These are phyloP conservation scores for Pseudomugil gertrudae DNA, from an alignment of 2,797 vertebrate species.

Conservation along the genomic window DNA sequence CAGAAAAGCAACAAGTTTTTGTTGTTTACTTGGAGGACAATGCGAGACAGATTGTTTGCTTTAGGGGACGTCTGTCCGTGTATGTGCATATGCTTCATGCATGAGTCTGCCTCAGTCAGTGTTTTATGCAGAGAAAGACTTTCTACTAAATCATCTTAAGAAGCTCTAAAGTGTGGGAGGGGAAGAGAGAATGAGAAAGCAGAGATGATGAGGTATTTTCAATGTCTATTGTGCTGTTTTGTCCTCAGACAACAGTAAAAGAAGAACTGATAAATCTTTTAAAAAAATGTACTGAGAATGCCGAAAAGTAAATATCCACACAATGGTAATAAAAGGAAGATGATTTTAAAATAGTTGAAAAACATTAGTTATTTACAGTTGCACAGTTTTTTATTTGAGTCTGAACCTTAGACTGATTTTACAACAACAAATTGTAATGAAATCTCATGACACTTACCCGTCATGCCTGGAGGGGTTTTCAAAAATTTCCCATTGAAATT, in stretches of 20 bases:
- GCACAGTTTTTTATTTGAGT: neutral
- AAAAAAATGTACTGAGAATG: neutral
- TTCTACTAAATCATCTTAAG: conserved; percentile 50
- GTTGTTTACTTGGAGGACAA: conserved; percentile 30
- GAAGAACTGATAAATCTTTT: conserved; percentile 1
- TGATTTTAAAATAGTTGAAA: neutral
- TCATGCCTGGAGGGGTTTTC: conserved; percentile 97
- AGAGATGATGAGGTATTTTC: conserved; percentile 36
- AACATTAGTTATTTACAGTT: neutral
- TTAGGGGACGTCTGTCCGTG: conserved; percentile 40
- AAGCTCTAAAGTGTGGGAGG: conserved; percentile 25
- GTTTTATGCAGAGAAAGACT: conserved; percentile 32
- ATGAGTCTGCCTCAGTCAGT: conserved; percentile 30
- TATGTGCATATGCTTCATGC: conserved; percentile 31
- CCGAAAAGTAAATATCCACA: neutral
- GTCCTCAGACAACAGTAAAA: conserved; percentile 22
- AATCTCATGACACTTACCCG: conserved; percentile 83
- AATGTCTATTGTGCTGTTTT: conserved; percentile 6
- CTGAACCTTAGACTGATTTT: neutral
- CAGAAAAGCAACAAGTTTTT: conserved; percentile 28
- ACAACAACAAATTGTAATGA: neutral
- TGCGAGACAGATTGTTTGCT: conserved; percentile 51
- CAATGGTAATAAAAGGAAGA: neutral
- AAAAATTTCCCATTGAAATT: conserved; percentile 99
- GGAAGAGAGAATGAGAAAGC: neutral